Evolutionary conservation across 1,140 invertebrate genomes (phyloP).

Genomic region (Ips nitidus): DNA sequence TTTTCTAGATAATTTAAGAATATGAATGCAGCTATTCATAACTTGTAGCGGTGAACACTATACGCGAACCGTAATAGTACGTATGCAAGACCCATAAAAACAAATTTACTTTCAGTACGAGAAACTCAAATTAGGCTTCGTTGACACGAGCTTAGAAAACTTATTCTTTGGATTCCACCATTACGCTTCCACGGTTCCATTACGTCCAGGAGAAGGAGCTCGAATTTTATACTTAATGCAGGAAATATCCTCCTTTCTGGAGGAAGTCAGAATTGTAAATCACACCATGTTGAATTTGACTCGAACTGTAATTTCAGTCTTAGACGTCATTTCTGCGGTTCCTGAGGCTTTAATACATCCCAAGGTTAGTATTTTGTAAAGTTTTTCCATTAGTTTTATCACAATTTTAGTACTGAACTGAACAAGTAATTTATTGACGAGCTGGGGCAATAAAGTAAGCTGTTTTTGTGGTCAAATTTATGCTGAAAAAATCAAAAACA

Average conservation of each 20-base stretch:
- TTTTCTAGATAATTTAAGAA: too few species aligned
- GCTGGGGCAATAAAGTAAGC: not conserved
- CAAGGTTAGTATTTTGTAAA: slow-evolving; percentile 18
- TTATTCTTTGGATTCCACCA: slow-evolving; percentile 53
- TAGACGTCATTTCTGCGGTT: slow-evolving; percentile 22
- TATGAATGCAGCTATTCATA: too few species aligned
- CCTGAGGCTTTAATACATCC: slow-evolving; percentile 25
- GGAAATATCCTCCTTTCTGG: slow-evolving; percentile 56
- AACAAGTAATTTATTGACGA: too few species aligned
- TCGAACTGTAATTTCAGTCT: slow-evolving; percentile 11
- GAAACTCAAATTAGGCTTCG: slow-evolving; percentile 59
- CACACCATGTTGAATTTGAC: slow-evolving; percentile 19
- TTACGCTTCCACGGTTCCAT: slow-evolving; percentile 47
- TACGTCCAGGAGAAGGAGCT: slow-evolving; percentile 62
- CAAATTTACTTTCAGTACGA: slow-evolving; percentile 54
- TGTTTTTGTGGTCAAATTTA: not conserved
- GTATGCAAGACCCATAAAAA: not conserved
- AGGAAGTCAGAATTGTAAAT: slow-evolving; percentile 9
- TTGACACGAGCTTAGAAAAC: slow-evolving; percentile 52
- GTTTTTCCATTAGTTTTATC: too few species aligned
- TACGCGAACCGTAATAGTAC: not conserved
- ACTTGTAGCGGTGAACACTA: too few species aligned
- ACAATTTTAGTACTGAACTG: not conserved
- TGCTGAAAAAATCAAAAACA: slow-evolving; percentile 1
- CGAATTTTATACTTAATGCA: slow-evolving; percentile 55